Percentiles rank a stretch among this genome's conserved stretches.
Evolutionary conservation across 2,888 invertebrate species (phyloP).

Genomic region (Augiades crinisus): DNA sequence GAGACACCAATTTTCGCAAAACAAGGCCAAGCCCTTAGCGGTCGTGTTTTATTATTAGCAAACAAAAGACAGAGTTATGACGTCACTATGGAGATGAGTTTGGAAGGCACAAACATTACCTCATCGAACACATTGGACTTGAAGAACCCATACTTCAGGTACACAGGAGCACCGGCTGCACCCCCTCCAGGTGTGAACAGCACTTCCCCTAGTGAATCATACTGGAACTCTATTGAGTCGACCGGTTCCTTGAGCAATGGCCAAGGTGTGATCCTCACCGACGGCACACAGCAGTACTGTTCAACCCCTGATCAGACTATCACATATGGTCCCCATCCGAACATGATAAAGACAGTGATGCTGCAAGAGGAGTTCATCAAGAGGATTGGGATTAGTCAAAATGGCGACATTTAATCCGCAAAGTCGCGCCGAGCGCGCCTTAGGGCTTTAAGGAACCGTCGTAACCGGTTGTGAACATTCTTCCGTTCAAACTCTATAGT

Average conservation of each 20-base stretch:
- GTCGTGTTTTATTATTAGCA: conserved; percentile 92
- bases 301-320: conserved; percentile 63
- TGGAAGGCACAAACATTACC: conserved; percentile 93
- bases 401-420: conserved; percentile 78
- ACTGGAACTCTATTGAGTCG: conserved; percentile 93
- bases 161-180: conserved; percentile 95
- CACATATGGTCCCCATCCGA: conserved; percentile 66
- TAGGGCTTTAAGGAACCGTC: conserved; percentile 74
- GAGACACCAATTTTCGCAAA: conserved; percentile 97
- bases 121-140: conserved; percentile 94
- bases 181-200: conserved; percentile 96
- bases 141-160: conserved; percentile 99
- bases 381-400: conserved; percentile 78
- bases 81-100: conserved; percentile 95
- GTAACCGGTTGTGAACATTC: conserved; percentile 77
- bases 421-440: conserved; percentile 77
- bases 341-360: conserved; percentile 78
- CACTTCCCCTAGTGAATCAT: conserved; percentile 95
- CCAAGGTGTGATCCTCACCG: conserved; percentile 67
- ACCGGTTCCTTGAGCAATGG: conserved; percentile 79
- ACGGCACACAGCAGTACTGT: conserved; percentile 68
- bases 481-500: conserved; percentile 72
- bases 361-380: conserved; percentile 78
- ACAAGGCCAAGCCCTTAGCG: conserved; percentile 94
- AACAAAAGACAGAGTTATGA: conserved; percentile 99